Percentiles rank a stretch among this genome's conserved stretches.
phyloP scores from a whole-genome alignment of 2,797 vertebrate genomes.

The Acrossocheilus fasciatus region DNA sequence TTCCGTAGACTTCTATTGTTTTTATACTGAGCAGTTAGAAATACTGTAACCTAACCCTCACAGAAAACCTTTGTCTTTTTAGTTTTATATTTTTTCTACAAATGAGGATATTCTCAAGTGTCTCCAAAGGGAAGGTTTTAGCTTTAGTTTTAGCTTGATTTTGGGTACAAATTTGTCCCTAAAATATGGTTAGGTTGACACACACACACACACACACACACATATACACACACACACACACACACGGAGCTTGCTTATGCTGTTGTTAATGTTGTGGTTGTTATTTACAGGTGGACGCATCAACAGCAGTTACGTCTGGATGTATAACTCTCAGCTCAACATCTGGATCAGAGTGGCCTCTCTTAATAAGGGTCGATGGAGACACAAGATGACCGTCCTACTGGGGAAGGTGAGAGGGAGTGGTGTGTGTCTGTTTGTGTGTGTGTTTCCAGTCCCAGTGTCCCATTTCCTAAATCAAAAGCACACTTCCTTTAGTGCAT shows the following conservation, averaged over 20 bases:
- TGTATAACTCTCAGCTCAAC: slow-evolving; percentile 99
- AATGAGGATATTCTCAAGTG: not conserved
- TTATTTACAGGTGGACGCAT: slow-evolving; percentile 90
- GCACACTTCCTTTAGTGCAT: not conserved
- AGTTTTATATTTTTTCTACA: not conserved
- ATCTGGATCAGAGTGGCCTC: slow-evolving; percentile 98
- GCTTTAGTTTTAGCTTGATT: not conserved
- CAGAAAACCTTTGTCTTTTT: not conserved
- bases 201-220: not conserved
- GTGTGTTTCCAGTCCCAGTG: not conserved
- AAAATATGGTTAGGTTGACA: not conserved
- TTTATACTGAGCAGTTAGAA: not conserved
- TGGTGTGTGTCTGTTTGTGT: not conserved
- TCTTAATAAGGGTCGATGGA: slow-evolving; percentile 98
- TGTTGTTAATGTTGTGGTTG: slow-evolving; percentile 17
- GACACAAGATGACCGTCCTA: slow-evolving; percentile 98
- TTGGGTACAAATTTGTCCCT: not conserved
- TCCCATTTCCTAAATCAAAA: slow-evolving; percentile 8
- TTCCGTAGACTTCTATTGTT: not conserved
- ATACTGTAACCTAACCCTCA: not conserved
- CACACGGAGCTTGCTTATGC: not conserved
- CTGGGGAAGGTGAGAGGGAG: slow-evolving; percentile 89
- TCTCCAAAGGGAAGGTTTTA: not conserved
- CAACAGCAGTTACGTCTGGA: slow-evolving; percentile 98
- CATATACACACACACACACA: not conserved